Evolutionary conservation across 2,888 invertebrate species (phyloP).

Genomic region (Listrodromus nycthemerus): DNA sequence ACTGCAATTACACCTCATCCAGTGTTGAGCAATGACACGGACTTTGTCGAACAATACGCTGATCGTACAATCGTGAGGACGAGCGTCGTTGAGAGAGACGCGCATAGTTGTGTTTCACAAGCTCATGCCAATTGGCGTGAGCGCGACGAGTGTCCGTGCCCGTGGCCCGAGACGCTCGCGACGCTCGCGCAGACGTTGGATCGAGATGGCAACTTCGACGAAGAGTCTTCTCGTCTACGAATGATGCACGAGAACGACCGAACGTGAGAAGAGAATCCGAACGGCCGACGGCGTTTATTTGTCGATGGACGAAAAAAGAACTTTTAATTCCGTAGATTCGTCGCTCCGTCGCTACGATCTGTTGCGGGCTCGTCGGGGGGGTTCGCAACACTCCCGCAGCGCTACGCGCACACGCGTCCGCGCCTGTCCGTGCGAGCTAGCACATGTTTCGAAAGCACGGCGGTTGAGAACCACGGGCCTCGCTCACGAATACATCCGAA

Average conservation of each 20-base stretch:
- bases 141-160: slow-evolving; percentile 8
- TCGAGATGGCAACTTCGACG: background rate
- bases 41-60: background rate
- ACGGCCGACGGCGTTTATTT: background rate
- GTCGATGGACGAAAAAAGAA: slow-evolving; percentile 1
- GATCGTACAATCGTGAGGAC: background rate
- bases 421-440: background rate
- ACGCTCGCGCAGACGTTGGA: background rate
- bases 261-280: background rate
- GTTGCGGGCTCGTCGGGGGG: background rate
- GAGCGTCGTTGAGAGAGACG: slow-evolving; percentile 3
- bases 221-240: background rate
- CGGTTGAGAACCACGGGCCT: slow-evolving; percentile 23
- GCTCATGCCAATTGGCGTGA: slow-evolving; percentile 59
- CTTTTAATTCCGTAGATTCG: background rate
- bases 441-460: slow-evolving; percentile 8
- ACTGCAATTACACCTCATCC: background rate
- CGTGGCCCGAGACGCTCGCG: background rate
- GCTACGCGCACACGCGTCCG: background rate
- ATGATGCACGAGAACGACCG: slow-evolving; percentile 1
- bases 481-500: slow-evolving; percentile 2
- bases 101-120: slow-evolving; percentile 57
- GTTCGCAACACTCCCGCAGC: background rate
- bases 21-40: background rate
- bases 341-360: background rate